Evolutionary conservation across 2,888 invertebrate genomes (phyloP).

Genomic region (Chrysotoxum bicinctum): DNA sequence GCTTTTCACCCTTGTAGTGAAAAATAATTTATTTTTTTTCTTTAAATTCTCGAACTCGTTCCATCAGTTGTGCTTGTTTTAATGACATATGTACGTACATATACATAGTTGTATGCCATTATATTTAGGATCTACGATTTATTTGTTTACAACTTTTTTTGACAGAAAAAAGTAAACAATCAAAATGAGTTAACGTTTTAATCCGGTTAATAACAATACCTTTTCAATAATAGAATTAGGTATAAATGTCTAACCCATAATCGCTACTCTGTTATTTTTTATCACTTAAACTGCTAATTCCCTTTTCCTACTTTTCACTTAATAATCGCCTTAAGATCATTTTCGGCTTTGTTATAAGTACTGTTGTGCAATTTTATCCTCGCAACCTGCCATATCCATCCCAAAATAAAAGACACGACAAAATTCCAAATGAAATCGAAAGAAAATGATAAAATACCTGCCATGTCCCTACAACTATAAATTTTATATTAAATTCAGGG

Average conservation of each 20-base stretch:
- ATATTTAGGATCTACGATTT: no score
- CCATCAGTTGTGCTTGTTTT: no score
- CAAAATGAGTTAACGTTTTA: conserved; percentile 47
- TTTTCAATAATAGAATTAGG: conserved; percentile 28
- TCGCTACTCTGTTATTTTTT: conserved; percentile 14
- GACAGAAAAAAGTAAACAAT: neutral
- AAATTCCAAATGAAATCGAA: conserved; percentile 23
- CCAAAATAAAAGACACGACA: conserved; percentile 17
- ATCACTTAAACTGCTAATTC: conserved; percentile 38
- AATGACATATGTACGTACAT: no score
- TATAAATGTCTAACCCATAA: conserved; percentile 50
- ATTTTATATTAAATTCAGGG: conserved; percentile 30
- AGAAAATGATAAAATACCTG: conserved; percentile 34
- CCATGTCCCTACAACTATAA: conserved; percentile 14
- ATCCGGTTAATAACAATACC: conserved; percentile 43
- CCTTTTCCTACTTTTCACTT: conserved; percentile 31
- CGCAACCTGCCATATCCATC: conserved; percentile 41
- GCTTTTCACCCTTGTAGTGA: no score
- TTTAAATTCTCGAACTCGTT: no score
- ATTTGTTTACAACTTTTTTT: neutral
- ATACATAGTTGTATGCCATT: no score
- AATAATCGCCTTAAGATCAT: conserved; percentile 66
- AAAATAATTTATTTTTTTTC: no score
- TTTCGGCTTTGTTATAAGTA: conserved; percentile 36
- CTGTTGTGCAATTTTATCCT: conserved; percentile 49